Evolutionary conservation across 2,113 vertebrate genomes (phyloP).

Genomic region (Seriola dumerili): DNA sequence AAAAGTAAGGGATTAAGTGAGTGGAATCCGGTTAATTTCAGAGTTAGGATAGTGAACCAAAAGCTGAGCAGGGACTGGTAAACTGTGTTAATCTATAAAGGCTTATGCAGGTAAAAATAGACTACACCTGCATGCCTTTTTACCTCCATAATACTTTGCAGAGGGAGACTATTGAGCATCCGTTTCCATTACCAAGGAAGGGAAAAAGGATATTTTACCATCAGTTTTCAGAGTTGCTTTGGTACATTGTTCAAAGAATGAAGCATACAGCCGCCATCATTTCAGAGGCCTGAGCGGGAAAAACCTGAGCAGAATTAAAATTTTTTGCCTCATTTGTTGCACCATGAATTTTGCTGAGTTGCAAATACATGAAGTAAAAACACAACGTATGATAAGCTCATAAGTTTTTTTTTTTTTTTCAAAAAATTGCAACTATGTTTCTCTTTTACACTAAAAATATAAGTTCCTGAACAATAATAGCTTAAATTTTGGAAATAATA

Average conservation of each 20-base stretch:
- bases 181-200: slow-evolving; percentile 63
- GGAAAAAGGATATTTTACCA: slow-evolving; percentile 61
- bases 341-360: slow-evolving; percentile 36
- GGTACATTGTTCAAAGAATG: slow-evolving; percentile 51
- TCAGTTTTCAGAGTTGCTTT: slow-evolving; percentile 41
- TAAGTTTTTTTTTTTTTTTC: neutral
- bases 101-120: slow-evolving; percentile 80
- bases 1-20: slow-evolving; percentile 75
- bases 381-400: neutral
- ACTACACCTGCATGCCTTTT: slow-evolving; percentile 80
- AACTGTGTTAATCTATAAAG: slow-evolving; percentile 82
- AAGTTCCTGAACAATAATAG: neutral
- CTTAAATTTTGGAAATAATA: neutral
- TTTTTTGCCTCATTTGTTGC: slow-evolving; percentile 41
- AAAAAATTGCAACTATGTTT: neutral
- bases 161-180: slow-evolving; percentile 58
- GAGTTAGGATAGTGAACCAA: slow-evolving; percentile 66
- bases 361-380: slow-evolving; percentile 20
- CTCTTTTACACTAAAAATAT: slow-evolving; percentile 5
- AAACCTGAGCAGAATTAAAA: slow-evolving; percentile 21
- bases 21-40: slow-evolving; percentile 77
- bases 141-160: slow-evolving; percentile 65
- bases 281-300: slow-evolving; percentile 9
- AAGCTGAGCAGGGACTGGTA: slow-evolving; percentile 70
- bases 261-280: slow-evolving; percentile 26